These are phyloP conservation scores for Bugulina stolonifera DNA, from an alignment of 2,888 invertebrate genomes.

Conservation along the genomic window DNA sequence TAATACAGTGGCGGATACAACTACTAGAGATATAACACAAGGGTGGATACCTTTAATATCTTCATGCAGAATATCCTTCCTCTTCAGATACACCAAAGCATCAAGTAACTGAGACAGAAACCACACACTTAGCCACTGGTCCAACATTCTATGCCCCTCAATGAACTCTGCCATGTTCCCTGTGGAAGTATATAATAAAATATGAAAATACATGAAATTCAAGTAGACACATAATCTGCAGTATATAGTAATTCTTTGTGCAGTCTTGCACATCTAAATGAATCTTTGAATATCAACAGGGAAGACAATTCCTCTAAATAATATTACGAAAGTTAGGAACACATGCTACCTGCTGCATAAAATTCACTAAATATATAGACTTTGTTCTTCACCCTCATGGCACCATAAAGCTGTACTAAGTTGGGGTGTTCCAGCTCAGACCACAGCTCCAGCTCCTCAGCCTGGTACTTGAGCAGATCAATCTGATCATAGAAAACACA, in stretches of 20 bases:
- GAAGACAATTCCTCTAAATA: too few species aligned
- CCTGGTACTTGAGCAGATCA: constrained; percentile 37
- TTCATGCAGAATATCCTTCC: constrained; percentile 40
- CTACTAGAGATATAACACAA: too few species aligned
- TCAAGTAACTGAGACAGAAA: constrained; percentile 40
- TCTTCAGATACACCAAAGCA: constrained; percentile 38
- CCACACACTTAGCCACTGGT: constrained; percentile 35
- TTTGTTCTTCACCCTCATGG: constrained; percentile 37
- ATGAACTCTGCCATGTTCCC: constrained; percentile 23
- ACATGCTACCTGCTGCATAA: constrained; percentile 27
- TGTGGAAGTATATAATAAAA: not conserved
- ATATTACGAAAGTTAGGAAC: too few species aligned
- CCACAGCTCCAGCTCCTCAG: constrained; percentile 40
- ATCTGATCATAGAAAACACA: constrained; percentile 32
- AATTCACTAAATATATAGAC: constrained; percentile 42
- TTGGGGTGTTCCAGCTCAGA: constrained; percentile 37
- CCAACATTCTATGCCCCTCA: constrained; percentile 27
- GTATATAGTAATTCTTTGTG: too few species aligned
- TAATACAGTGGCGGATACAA: too few species aligned
- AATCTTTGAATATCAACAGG: too few species aligned
- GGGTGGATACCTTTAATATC: constrained; percentile 44
- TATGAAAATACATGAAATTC: too few species aligned
- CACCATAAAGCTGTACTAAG: constrained; percentile 41
- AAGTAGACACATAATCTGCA: too few species aligned
- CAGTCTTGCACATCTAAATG: too few species aligned